Evolutionary conservation across 2,113 vertebrate genomes (phyloP).

Genomic region (Sturnira hondurensis): DNA sequence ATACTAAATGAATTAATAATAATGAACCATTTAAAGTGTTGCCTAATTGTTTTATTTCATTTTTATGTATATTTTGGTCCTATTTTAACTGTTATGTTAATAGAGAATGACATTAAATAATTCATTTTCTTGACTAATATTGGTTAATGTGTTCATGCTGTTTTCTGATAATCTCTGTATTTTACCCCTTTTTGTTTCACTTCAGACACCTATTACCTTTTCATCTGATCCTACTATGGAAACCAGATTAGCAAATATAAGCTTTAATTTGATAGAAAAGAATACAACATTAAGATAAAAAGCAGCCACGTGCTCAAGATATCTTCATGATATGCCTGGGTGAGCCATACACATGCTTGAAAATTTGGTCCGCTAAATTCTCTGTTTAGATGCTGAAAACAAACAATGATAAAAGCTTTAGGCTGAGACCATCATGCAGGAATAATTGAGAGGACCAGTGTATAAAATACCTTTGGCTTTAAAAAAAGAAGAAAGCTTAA

Average conservation of each 20-base stretch:
- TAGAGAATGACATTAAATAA: constrained; percentile 79
- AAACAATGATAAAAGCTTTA: neutral
- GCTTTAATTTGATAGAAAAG: neutral
- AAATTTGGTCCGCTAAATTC: neutral
- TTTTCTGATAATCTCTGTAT: constrained; percentile 42
- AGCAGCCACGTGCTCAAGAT: neutral
- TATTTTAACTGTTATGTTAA: constrained; percentile 84
- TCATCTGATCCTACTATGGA: neutral
- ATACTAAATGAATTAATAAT: constrained; percentile 88
- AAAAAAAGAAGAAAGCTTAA: neutral
- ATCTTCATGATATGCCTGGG: neutral
- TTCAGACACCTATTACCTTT: neutral
- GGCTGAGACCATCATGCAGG: neutral
- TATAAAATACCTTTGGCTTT: neutral
- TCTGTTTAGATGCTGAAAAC: neutral
- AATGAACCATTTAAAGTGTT: constrained; percentile 83
- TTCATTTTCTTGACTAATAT: constrained; percentile 75
- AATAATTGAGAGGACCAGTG: neutral
- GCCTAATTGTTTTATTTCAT: constrained; percentile 87
- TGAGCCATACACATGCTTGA: neutral
- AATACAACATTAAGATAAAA: neutral
- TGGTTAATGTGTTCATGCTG: constrained; percentile 66
- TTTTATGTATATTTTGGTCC: constrained; percentile 84
- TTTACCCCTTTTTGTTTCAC: constrained; percentile 38
- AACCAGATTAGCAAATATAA: neutral